Evolutionary conservation across 2,888 invertebrate genomes (phyloP).

Genomic region (Geotrupes spiniger): DNA sequence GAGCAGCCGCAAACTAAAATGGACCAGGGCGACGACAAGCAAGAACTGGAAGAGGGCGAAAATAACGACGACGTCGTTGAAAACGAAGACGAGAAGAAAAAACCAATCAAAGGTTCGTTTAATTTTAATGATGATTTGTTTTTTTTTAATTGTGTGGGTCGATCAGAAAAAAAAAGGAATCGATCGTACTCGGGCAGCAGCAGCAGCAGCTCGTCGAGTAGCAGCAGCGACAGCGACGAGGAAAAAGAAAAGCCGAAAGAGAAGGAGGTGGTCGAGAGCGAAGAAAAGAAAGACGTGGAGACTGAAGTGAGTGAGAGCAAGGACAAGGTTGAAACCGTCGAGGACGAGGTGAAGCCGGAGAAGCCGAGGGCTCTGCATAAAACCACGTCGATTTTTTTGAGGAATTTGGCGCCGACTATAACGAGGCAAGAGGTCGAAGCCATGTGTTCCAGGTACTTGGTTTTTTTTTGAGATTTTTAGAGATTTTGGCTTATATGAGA

Average conservation of each 20-base stretch:
- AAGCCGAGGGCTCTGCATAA: conserved; percentile 80
- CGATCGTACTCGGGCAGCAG: conserved; percentile 55
- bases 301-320: conserved; percentile 49
- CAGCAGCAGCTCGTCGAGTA: conserved; percentile 52
- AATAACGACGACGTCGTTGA: conserved; percentile 23
- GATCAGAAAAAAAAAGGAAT: conserved; percentile 47
- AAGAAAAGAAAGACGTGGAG: conserved; percentile 38
- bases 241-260: conserved; percentile 39
- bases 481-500: too few relatives aligned
- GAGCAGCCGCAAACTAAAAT: background rate
- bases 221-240: conserved; percentile 49
- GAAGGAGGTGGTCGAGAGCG: conserved; percentile 40
- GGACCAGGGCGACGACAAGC: too few relatives aligned
- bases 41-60: conserved; percentile 14
- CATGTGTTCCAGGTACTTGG: conserved; percentile 32
- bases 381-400: conserved; percentile 94
- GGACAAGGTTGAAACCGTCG: conserved; percentile 49
- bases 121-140: too few relatives aligned
- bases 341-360: conserved; percentile 51
- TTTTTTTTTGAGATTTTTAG: too few relatives aligned
- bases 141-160: background rate
- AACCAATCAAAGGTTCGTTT: background rate
- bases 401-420: conserved; percentile 93
- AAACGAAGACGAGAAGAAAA: conserved; percentile 18
- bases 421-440: conserved; percentile 77